These are phyloP conservation scores for Burhinus bistriatus DNA, from an alignment of 2,113 vertebrate genomes.

Conservation along the genomic window DNA sequence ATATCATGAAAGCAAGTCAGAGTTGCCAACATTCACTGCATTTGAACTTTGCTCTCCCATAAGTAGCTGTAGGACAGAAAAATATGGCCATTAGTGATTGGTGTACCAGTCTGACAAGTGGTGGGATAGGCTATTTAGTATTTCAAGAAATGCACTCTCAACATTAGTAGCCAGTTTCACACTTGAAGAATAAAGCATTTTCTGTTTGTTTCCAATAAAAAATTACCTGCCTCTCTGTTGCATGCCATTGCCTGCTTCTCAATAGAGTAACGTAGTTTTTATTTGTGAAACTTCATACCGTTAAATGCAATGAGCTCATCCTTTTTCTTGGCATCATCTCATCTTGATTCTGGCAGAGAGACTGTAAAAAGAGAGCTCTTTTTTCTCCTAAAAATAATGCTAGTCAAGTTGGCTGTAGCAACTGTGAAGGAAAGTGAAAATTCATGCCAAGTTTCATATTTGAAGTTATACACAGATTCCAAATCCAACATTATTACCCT, in stretches of 20 bases:
- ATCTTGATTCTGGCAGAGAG: conserved; percentile 45
- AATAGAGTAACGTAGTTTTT: not conserved
- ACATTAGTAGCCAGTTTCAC: not conserved
- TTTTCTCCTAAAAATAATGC: conserved; percentile 73
- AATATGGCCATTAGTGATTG: too few species aligned
- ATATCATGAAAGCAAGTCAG: not conserved
- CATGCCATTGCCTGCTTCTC: not conserved
- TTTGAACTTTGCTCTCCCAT: not conserved
- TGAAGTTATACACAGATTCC: not conserved
- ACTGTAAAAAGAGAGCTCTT: conserved; percentile 57
- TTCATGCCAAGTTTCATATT: not conserved
- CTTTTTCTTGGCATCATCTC: conserved; percentile 53
- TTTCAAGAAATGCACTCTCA: not conserved
- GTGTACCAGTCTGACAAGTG: not conserved
- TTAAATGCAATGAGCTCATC: conserved; percentile 66
- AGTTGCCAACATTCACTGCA: not conserved
- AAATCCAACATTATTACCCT: not conserved
- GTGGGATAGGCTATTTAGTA: not conserved
- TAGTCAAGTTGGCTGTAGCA: not conserved
- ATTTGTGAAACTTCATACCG: conserved; percentile 46
- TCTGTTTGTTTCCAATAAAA: not conserved
- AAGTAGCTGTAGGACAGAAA: not conserved
- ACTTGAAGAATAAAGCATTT: not conserved
- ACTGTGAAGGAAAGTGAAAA: conserved; percentile 30
- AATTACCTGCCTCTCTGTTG: not conserved